phyloP scores from a whole-genome alignment of 1,140 invertebrate genomes.

The Neodiprion lecontei region DNA sequence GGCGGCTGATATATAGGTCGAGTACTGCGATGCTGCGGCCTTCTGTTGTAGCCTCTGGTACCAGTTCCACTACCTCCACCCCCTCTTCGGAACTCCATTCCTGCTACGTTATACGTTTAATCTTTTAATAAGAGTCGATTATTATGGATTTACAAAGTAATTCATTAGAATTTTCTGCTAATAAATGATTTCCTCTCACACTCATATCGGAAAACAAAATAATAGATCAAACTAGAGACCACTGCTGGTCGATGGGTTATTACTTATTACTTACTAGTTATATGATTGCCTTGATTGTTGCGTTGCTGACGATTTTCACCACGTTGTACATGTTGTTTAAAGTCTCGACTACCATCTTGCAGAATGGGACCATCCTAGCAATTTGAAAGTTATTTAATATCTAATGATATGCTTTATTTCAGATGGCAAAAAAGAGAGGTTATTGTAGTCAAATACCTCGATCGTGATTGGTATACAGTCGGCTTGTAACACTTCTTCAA shows the following conservation, averaged over 20 bases:
- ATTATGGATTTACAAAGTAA: conserved; percentile 15
- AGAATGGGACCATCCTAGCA: not conserved
- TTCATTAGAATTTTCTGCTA: conserved; percentile 13
- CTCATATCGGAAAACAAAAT: not conserved
- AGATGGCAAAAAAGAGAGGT: no score
- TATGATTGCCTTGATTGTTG: conserved; percentile 50
- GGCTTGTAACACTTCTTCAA: conserved; percentile 83
- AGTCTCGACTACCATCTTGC: not conserved
- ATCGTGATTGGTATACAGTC: conserved; percentile 76
- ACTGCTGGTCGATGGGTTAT: not conserved
- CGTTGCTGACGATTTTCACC: conserved; percentile 43
- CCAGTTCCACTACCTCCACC: conserved; percentile 37
- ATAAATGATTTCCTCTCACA: not conserved
- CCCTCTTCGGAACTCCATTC: conserved; percentile 50
- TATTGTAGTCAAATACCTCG: conserved; percentile 33
- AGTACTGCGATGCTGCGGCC: conserved; percentile 49
- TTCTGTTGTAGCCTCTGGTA: conserved; percentile 43
- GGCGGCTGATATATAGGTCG: conserved; percentile 60
- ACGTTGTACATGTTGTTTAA: conserved; percentile 40
- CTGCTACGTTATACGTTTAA: conserved; percentile 28
- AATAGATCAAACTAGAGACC: not conserved
- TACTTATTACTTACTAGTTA: conserved; percentile 40
- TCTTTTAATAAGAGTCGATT: conserved; percentile 12
- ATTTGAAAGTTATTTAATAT: no score
- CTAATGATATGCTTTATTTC: no score